Base-by-base conservation (phyloP, 2,888 invertebrate species). In the Crematogaster levior region DNA sequence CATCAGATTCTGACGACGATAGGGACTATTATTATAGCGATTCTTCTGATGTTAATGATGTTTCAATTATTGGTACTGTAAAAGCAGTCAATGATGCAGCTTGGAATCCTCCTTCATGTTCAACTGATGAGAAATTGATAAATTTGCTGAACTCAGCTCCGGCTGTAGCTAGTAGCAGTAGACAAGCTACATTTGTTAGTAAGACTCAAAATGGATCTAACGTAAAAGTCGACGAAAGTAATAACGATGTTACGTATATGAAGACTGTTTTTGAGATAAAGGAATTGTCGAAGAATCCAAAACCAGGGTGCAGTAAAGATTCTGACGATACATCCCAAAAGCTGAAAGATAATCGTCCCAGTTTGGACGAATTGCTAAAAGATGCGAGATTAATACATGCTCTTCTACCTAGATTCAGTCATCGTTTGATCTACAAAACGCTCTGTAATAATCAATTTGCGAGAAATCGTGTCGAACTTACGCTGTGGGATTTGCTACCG, bases 301-400 rank as follows among this genome's bases (percentile, higher is more conserved):
- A 84, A 68, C 91, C 91, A 4, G 91, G 91, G 1, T 92, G 91
- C 51, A 92, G 91, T 83, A 91, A 90, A 77, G 89, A 92, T 83
- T 88, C 81, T n/a, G 40, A 86, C 46, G 37, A 68, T 3, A 48
- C 3, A 21, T 43, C 9, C 1, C 18, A 4, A 12, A 10, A 43
- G 0, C 0, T 12, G 5, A 21, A 43, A 10, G 21, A 30, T 3
- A 1, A 1, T 34, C 21, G 0, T 5, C 18, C 34, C 7, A 24
- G 15, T 15, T 18, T 4, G 9, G 24, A 34, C 18, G 75, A 83
- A 15, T 18, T 86, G 0, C 21, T 37, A 0, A 63, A 85, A 27
- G 84, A 87, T 24, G 82, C 86, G 0, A 1, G 24, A 0, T 37
- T 81, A 3, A 88, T 92, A 34, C 46, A 81, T 3, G 12, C 27